phyloP scores from a whole-genome alignment of 2,888 invertebrate genomes.

The Tanypteryx hageni region DNA sequence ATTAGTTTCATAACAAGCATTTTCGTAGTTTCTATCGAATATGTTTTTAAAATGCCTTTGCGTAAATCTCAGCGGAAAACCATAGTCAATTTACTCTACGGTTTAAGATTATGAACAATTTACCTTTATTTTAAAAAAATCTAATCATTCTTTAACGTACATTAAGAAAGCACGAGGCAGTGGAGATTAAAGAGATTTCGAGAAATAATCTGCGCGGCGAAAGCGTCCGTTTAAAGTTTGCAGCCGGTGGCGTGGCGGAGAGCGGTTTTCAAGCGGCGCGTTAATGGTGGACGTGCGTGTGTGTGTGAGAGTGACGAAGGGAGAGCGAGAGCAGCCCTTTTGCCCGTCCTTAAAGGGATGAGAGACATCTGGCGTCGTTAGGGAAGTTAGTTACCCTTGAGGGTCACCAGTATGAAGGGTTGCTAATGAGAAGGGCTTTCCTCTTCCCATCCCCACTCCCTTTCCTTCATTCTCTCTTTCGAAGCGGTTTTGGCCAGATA shows the following conservation, averaged over 20 bases:
- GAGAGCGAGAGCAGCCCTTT: background rate
- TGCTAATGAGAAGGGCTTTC: slow-evolving; percentile 55
- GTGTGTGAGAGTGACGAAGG: background rate
- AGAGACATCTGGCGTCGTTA: slow-evolving; percentile 63
- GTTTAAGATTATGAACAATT: background rate
- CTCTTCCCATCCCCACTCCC: background rate
- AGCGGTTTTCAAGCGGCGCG: background rate
- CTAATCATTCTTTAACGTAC: background rate
- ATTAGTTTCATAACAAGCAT: no score
- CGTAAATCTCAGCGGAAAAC: no score
- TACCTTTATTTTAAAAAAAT: background rate
- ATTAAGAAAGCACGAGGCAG: background rate
- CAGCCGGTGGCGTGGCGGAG: background rate
- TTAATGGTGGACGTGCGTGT: background rate
- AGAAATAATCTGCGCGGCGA: background rate
- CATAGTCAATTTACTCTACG: background rate
- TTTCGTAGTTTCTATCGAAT: no score
- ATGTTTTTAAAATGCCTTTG: no score
- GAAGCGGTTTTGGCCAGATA: background rate
- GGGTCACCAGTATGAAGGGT: slow-evolving; percentile 58
- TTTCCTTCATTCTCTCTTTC: background rate
- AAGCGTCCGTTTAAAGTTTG: no score
- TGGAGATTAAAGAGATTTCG: slow-evolving; percentile 17
- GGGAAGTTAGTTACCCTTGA: slow-evolving; percentile 62
- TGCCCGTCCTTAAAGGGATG: background rate